A percentile compares a stretch with the other conserved stretches of the same genome.
Evolutionary conservation across 53 echinoderm and acorn worm genomes (phyloP).

Genomic region (Antedon mediterranea): DNA sequence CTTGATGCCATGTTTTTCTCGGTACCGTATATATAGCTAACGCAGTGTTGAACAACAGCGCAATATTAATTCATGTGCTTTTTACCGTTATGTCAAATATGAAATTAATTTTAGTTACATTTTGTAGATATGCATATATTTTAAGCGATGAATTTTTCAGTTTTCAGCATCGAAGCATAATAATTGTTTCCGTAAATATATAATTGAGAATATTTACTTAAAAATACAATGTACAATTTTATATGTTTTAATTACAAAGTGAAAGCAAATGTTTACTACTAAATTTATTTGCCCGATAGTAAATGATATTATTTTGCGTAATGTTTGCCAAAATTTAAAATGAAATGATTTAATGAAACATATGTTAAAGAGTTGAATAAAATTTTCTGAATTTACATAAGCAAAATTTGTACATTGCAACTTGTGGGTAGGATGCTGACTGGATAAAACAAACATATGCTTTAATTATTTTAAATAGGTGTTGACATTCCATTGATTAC

Average conservation of each 20-base stretch:
- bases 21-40: background rate
- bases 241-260: background rate
- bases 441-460: background rate
- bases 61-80: background rate
- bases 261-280: background rate
- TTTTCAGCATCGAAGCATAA: too few species aligned
- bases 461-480: background rate
- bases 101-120: too few species aligned
- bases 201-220: too few species aligned
- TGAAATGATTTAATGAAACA: background rate
- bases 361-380: background rate
- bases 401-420: background rate
- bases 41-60: background rate
- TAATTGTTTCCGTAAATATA: too few species aligned
- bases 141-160: too few species aligned
- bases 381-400: background rate
- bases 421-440: background rate
- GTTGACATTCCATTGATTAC: background rate
- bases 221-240: background rate
- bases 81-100: background rate
- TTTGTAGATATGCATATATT: too few species aligned
- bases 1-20: too few species aligned
- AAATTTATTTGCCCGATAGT: background rate
- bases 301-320: background rate
- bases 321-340: background rate